These are phyloP conservation scores for Dastarcus helophoroides DNA, from an alignment of 2,888 invertebrate genomes.

Conservation along the genomic window DNA sequence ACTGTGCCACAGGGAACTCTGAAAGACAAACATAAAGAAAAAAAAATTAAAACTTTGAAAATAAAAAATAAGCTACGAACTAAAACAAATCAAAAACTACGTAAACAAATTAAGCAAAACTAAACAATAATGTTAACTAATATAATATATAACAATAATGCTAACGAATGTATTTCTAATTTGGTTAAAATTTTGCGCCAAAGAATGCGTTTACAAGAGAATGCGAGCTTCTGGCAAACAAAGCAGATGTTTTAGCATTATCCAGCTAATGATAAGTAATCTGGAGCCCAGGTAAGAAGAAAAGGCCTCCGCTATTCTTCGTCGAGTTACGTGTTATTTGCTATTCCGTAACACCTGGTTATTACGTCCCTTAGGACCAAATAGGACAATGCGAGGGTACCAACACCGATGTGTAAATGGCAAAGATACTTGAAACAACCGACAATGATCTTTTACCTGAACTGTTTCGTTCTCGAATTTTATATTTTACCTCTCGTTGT, in stretches of 20 bases:
- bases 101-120: not conserved
- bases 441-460: no score
- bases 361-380: no score
- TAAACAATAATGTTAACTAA: not conserved
- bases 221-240: no score
- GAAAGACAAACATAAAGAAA: conserved; percentile 15
- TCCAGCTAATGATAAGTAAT: conserved; percentile 27
- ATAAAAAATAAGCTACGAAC: conserved; percentile 10
- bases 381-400: no score
- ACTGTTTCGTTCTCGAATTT: no score
- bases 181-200: not conserved
- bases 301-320: no score
- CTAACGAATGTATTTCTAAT: not conserved
- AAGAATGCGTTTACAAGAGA: no score
- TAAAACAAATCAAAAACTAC: conserved; percentile 5
- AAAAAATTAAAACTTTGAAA: conserved; percentile 14
- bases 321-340: no score
- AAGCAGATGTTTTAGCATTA: conserved; percentile 29
- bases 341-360: no score
- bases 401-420: no score
- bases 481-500: no score
- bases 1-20: conserved; percentile 13
- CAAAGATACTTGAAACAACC: no score
- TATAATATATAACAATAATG: not conserved
- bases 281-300: conserved; percentile 27